These are phyloP conservation scores for Takifugu rubripes DNA, from an alignment of 2,797 vertebrate species.

Conservation along the genomic window DNA sequence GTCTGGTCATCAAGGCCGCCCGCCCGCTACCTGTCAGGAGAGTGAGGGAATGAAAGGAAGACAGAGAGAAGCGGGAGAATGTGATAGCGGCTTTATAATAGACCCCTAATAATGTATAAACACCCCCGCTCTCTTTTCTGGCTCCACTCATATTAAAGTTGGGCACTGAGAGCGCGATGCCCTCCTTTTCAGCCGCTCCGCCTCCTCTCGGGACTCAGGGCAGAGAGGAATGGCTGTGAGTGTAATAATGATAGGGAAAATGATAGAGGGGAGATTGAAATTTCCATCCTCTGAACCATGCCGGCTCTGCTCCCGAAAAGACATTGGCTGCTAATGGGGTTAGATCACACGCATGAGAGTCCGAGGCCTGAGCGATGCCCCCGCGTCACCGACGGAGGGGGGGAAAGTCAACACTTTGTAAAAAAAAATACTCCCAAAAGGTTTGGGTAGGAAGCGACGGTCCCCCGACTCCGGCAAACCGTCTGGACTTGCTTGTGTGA, in stretches of 20 bases:
- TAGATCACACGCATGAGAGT: constrained; percentile 67
- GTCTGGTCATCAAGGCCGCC: constrained; percentile 91
- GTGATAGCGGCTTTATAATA: constrained; percentile 84
- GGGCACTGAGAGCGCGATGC: constrained; percentile 83
- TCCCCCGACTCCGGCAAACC: constrained; percentile 1
- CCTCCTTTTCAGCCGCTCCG: constrained; percentile 65
- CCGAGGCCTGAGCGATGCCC: constrained; percentile 60
- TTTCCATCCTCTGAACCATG: constrained; percentile 94
- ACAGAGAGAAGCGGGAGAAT: constrained; percentile 57
- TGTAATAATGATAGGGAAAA: constrained; percentile 99
- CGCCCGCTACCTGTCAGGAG: constrained; percentile 79
- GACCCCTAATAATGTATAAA: constrained; percentile 95
- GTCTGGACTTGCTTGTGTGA: constrained; percentile 3
- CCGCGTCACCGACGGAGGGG: constrained; percentile 33
- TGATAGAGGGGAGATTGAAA: constrained; percentile 99
- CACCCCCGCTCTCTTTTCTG: constrained; percentile 70
- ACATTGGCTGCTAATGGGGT: constrained; percentile 76
- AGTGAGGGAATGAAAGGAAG: constrained; percentile 57
- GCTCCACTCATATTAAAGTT: constrained; percentile 71
- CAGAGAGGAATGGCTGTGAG: constrained; percentile 94
- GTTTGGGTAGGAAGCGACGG: constrained; percentile 18
- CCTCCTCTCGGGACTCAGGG: constrained; percentile 82
- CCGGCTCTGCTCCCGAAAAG: constrained; percentile 84
- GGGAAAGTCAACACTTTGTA: constrained; percentile 22
- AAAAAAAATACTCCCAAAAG: constrained; percentile 42